Percentiles rank a stretch among this genome's conserved stretches.
Conservation (phyloP, 1,140 invertebrate genomes). For the Bursaphelenchus mucronatus region DNA sequence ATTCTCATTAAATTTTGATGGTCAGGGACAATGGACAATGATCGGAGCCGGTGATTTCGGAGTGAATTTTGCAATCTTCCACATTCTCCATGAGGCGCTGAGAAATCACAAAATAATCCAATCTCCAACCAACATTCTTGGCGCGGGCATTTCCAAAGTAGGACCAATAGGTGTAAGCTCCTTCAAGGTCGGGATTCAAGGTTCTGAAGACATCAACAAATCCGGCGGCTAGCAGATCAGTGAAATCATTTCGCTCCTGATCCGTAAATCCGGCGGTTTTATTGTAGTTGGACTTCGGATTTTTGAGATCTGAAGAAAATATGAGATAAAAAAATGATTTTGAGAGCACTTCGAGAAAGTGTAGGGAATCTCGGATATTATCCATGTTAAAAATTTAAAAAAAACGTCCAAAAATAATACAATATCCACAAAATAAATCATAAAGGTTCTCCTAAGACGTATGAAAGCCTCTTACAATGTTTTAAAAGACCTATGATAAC, state of each 20-base stretch:
- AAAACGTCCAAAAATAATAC: too few species aligned
- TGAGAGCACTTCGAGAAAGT: too few species aligned
- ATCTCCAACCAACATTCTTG: slow-evolving; percentile 90
- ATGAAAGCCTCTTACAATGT: too few species aligned
- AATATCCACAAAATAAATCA: too few species aligned
- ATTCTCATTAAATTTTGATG: slow-evolving; percentile 30
- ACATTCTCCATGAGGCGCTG: slow-evolving; percentile 72
- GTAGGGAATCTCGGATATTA: too few species aligned
- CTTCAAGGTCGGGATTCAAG: slow-evolving; percentile 78
- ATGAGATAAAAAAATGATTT: neutral
- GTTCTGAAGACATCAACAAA: slow-evolving; percentile 83
- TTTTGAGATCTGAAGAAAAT: slow-evolving; percentile 74
- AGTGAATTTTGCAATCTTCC: slow-evolving; percentile 75
- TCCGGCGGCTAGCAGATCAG: slow-evolving; percentile 71
- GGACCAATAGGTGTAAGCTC: slow-evolving; percentile 88
- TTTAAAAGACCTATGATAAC: too few species aligned
- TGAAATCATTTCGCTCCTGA: slow-evolving; percentile 85
- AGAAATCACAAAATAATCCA: slow-evolving; percentile 89
- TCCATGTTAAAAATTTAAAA: too few species aligned
- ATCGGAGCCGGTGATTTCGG: slow-evolving; percentile 75
- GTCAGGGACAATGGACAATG: slow-evolving; percentile 72
- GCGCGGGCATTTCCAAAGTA: slow-evolving; percentile 77
- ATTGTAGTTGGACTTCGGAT: slow-evolving; percentile 81
- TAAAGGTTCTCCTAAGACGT: too few species aligned
- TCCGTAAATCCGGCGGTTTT: slow-evolving; percentile 90